phyloP scores from a whole-genome alignment of 2,797 vertebrate species.

The Acrossocheilus wenchowensis region DNA sequence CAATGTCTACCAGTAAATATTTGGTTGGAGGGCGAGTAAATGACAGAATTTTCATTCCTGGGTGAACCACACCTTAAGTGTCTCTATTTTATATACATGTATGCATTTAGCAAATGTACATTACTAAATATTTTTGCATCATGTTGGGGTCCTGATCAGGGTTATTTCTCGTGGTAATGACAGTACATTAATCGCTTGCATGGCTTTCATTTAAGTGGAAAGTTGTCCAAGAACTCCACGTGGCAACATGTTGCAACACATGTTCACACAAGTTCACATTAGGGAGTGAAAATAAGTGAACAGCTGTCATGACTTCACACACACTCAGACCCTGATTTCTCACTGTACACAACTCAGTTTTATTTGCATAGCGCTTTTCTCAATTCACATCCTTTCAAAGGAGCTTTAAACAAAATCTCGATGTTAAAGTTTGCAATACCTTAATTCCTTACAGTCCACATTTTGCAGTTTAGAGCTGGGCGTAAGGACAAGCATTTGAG shows the following conservation, averaged over 20 bases:
- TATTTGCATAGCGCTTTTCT: neutral
- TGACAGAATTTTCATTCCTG: neutral
- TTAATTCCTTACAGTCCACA: no score
- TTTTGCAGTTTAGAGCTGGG: neutral
- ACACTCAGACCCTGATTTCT: neutral
- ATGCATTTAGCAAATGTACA: neutral
- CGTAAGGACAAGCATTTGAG: no score
- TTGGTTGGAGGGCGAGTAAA: no score
- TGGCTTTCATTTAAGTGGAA: neutral
- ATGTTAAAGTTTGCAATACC: no score
- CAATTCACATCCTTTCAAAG: neutral
- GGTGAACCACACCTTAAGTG: neutral
- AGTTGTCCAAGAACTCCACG: neutral
- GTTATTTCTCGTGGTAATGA: neutral
- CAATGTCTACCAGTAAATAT: no score
- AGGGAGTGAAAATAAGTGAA: neutral
- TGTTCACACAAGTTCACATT: constrained; percentile 25
- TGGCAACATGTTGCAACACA: constrained; percentile 32
- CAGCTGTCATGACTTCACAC: neutral
- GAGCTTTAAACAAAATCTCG: neutral
- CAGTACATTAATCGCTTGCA: neutral
- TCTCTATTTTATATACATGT: neutral
- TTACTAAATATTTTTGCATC: neutral
- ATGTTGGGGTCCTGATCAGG: neutral
- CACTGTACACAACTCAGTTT: neutral